Percentiles rank a stretch among this genome's conserved stretches.
Evolutionary conservation across 2,888 invertebrate genomes (phyloP).

Genomic region (Lutraria lutraria): DNA sequence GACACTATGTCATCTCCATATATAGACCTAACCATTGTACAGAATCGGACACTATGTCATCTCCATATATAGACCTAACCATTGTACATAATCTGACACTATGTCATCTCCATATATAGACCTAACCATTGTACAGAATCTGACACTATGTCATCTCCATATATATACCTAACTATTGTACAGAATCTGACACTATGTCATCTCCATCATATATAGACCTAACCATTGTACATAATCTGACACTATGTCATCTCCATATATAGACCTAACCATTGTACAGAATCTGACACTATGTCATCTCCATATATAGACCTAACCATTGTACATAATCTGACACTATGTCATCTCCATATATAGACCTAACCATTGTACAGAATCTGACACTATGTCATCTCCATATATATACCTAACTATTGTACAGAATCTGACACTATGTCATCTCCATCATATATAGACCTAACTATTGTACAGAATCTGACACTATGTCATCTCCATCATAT

Average conservation of each 20-base stretch:
- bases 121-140: neutral
- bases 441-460: conserved; percentile 3
- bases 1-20: neutral
- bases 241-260: conserved; percentile 1
- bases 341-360: conserved; percentile 1
- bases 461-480: neutral
- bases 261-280: neutral
- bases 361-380: neutral
- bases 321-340: neutral
- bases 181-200: neutral
- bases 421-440: neutral
- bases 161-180: neutral
- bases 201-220: conserved; percentile 9
- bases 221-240: neutral
- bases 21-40: neutral
- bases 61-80: conserved; percentile 1
- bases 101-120: conserved; percentile 8
- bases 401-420: neutral
- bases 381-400: neutral
- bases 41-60: neutral
- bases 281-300: neutral
- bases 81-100: neutral
- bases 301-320: neutral
- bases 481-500: conserved; percentile 3
- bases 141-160: neutral